Conservation (phyloP, 2,797 vertebrate genomes). For the Lutjanus argentimaculatus region DNA sequence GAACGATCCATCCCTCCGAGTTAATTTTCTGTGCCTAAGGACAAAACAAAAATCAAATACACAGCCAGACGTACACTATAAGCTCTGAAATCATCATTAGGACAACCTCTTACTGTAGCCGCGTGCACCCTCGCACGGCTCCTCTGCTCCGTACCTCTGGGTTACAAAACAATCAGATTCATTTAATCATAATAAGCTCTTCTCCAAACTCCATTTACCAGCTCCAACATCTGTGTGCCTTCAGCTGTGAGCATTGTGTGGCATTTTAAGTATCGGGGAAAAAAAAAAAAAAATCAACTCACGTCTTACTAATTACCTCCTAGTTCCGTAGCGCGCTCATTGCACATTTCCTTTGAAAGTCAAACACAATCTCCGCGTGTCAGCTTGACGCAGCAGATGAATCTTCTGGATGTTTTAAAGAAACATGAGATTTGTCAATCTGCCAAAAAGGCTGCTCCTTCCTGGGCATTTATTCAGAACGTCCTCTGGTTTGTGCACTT, state of each 20-base stretch:
- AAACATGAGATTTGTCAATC: constrained; percentile 60
- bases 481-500: constrained; percentile 50
- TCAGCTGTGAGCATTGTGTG: constrained; percentile 63
- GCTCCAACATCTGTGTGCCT: constrained; percentile 72
- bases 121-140: constrained; percentile 37
- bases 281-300: constrained; percentile 40
- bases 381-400: constrained; percentile 59
- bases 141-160: constrained; percentile 48
- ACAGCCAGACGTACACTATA: constrained; percentile 7
- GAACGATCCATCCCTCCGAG: constrained; percentile 9
- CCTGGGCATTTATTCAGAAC: constrained; percentile 47
- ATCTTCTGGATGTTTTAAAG: constrained; percentile 66
- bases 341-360: constrained; percentile 73
- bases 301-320: constrained; percentile 72
- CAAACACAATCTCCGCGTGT: constrained; percentile 65
- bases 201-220: constrained; percentile 68
- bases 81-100: constrained; percentile 44
- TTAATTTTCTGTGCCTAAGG: constrained; percentile 21
- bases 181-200: constrained; percentile 73
- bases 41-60: constrained; percentile 33
- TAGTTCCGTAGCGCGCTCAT: constrained; percentile 42
- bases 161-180: constrained; percentile 71
- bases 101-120: constrained; percentile 30
- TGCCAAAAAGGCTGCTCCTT: constrained; percentile 62
- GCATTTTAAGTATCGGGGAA: constrained; percentile 57